These are phyloP conservation scores for Elaeidobius kamerunicus DNA, from an alignment of 2,888 invertebrate species.

Conservation along the genomic window DNA sequence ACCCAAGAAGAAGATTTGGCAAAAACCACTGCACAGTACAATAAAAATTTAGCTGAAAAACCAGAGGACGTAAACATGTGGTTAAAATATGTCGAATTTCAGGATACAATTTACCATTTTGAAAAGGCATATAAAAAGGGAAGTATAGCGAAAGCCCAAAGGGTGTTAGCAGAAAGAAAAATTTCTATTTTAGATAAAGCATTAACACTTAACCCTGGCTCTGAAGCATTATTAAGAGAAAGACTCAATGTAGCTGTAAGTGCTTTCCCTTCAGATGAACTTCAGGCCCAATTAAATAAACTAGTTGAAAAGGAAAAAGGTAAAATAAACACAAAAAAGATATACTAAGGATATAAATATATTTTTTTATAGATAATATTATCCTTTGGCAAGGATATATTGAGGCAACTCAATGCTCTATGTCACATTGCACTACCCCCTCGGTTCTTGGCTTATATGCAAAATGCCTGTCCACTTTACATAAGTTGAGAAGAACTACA, in stretches of 20 bases:
- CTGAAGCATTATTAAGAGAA: constrained; percentile 53
- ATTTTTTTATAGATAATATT: too few species aligned
- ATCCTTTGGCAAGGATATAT: constrained; percentile 56
- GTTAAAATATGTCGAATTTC: constrained; percentile 60
- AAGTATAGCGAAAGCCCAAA: constrained; percentile 48
- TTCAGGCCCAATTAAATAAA: constrained; percentile 51
- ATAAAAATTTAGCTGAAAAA: constrained; percentile 52
- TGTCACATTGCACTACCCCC: constrained; percentile 61
- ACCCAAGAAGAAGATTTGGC: constrained; percentile 53
- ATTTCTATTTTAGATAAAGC: constrained; percentile 61
- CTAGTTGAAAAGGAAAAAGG: constrained; percentile 53
- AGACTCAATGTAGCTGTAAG: constrained; percentile 51
- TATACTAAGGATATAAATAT: too few species aligned
- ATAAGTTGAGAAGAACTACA: constrained; percentile 46
- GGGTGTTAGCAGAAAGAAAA: constrained; percentile 56
- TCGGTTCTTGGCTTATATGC: constrained; percentile 58
- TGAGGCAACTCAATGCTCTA: constrained; percentile 55
- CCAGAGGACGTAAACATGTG: constrained; percentile 56
- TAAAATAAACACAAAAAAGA: too few species aligned
- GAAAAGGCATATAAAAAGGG: constrained; percentile 48
- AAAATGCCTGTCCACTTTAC: constrained; percentile 51
- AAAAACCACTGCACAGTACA: constrained; percentile 54
- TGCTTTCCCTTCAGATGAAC: constrained; percentile 59
- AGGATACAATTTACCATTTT: constrained; percentile 52
- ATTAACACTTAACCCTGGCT: constrained; percentile 55